Conservation (phyloP, 2,797 vertebrate species). For the Cygnus olor region DNA sequence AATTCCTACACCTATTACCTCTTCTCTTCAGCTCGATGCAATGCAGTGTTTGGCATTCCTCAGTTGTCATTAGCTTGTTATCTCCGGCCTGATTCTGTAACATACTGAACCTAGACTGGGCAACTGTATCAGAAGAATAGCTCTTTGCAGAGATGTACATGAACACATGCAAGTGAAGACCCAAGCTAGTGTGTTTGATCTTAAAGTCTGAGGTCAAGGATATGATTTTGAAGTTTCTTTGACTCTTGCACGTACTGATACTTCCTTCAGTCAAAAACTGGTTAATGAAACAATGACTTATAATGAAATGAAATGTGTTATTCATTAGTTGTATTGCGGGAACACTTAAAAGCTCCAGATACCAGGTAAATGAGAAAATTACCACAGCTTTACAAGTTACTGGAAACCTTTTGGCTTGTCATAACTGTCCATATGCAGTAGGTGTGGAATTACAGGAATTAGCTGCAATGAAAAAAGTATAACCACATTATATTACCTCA, state of each 20-base stretch:
- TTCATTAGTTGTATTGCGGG: neutral
- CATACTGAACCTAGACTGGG: neutral
- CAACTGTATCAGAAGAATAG: neutral
- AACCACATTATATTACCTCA: neutral
- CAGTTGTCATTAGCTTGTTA: neutral
- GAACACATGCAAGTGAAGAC: neutral
- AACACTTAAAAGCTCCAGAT: neutral
- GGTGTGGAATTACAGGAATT: neutral
- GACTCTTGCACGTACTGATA: neutral
- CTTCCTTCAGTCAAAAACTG: neutral
- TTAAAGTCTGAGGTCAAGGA: neutral
- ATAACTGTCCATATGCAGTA: neutral
- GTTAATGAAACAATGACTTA: neutral
- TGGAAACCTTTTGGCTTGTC: neutral
- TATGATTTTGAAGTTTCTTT: neutral
- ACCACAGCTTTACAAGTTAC: neutral
- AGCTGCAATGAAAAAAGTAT: neutral
- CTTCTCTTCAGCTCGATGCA: neutral
- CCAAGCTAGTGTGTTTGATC: neutral
- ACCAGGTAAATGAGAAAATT: neutral
- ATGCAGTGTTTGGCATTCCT: neutral
- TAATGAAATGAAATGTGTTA: neutral
- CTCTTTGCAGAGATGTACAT: neutral
- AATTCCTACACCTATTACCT: neutral
- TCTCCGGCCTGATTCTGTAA: neutral